These are phyloP conservation scores for Falco naumanni DNA, from an alignment of 2,797 vertebrate genomes.

Conservation along the genomic window DNA sequence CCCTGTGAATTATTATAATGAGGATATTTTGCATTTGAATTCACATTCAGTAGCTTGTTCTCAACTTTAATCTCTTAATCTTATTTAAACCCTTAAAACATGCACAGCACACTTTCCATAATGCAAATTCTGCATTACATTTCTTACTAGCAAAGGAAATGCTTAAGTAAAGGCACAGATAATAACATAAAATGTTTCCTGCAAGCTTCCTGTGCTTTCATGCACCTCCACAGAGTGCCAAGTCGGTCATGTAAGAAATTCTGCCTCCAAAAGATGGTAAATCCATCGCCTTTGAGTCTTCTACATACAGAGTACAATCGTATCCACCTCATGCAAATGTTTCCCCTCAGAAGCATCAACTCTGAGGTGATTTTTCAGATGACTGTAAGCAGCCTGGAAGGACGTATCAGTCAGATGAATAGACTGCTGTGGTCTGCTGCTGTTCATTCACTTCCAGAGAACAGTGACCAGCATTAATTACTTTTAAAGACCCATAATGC, in stretches of 20 bases:
- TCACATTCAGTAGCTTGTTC: constrained; percentile 4
- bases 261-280: not conserved
- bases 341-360: not conserved
- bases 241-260: not conserved
- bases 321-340: not conserved
- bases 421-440: not conserved
- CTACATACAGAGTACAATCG: not conserved
- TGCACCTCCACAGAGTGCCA: not conserved
- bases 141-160: not conserved
- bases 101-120: not conserved
- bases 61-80: constrained; percentile 1
- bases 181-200: not conserved
- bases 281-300: not conserved
- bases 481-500: not conserved
- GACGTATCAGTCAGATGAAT: not conserved
- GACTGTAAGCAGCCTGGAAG: not conserved
- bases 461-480: not conserved
- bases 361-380: constrained; percentile 30
- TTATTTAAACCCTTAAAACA: not conserved
- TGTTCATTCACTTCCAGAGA: not conserved
- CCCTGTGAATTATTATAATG: constrained; percentile 80
- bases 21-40: constrained; percentile 74
- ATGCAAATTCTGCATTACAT: not conserved
- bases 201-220: not conserved
- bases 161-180: not conserved